A percentile compares a stretch with the other conserved stretches of the same genome.
phyloP scores from a whole-genome alignment of 2,888 invertebrate genomes.

The Drosophila formosana region DNA sequence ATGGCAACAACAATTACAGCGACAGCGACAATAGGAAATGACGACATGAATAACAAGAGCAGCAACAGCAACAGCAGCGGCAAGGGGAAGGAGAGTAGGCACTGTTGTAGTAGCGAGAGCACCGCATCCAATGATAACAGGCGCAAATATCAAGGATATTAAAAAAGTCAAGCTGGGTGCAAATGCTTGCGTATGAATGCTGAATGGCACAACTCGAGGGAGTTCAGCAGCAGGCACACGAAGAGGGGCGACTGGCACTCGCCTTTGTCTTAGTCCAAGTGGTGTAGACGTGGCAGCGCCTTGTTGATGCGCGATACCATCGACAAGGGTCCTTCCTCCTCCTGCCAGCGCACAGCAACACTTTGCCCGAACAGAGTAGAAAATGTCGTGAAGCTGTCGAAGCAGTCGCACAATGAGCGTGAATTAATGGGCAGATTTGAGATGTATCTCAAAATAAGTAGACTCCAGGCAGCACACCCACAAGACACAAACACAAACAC shows the following conservation, averaged over 20 bases:
- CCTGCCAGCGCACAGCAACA: slow-evolving; percentile 17
- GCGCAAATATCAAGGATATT: slow-evolving; percentile 78
- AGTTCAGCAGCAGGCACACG: neutral
- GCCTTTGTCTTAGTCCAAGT: slow-evolving; percentile 65
- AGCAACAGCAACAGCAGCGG: slow-evolving; percentile 45
- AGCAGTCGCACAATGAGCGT: slow-evolving; percentile 71
- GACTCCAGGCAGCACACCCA: slow-evolving; percentile 1
- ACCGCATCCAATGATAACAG: slow-evolving; percentile 75
- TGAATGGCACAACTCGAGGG: slow-evolving; percentile 16
- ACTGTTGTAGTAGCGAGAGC: neutral
- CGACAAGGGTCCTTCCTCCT: slow-evolving; percentile 44
- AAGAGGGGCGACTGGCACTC: neutral
- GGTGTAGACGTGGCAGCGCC: slow-evolving; percentile 44
- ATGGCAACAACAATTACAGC: slow-evolving; percentile 80
- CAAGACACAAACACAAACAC: slow-evolving; percentile 9
- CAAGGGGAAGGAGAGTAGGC: neutral
- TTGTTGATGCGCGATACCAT: slow-evolving; percentile 69
- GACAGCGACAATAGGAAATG: slow-evolving; percentile 76
- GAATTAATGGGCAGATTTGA: slow-evolving; percentile 72
- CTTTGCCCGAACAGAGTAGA: slow-evolving; percentile 18
- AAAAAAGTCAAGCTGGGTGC: slow-evolving; percentile 80
- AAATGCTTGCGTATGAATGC: slow-evolving; percentile 57
- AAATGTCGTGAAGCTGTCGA: slow-evolving; percentile 52
- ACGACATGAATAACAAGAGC: slow-evolving; percentile 79
- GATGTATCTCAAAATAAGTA: slow-evolving; percentile 58